Conservation (phyloP, 2,797 vertebrate species). For the Lepidocolaptes lacrymiger region DNA sequence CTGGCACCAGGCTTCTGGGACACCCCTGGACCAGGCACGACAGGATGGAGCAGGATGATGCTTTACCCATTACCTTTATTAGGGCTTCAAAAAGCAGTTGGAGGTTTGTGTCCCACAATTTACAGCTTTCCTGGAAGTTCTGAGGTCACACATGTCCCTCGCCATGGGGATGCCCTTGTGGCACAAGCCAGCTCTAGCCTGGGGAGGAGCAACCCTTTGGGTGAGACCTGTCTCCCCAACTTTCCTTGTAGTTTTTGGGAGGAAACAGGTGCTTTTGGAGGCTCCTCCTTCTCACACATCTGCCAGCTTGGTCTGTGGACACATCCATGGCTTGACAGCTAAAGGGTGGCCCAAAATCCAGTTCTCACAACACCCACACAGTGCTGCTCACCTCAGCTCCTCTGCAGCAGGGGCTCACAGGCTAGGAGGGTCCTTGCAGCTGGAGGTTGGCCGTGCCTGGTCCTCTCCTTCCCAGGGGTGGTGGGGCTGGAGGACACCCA, state of each 20-base stretch:
- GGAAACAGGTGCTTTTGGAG: not conserved
- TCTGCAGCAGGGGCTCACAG: not conserved
- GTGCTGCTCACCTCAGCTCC: not conserved
- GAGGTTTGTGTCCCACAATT: not conserved
- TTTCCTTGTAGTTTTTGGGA: not conserved
- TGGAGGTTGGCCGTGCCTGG: not conserved
- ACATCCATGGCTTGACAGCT: not conserved
- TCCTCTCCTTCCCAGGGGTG: not conserved
- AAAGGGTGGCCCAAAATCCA: accelerated
- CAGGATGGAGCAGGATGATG: not conserved
- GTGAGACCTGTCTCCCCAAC: not conserved
- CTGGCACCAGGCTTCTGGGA: not conserved
- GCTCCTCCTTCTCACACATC: not conserved
- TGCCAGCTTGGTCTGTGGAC: not conserved
- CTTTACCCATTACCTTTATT: conserved; percentile 33
- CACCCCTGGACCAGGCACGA: accelerated
- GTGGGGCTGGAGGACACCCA: not conserved
- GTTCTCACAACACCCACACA: accelerated
- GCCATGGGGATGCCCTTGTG: not conserved
- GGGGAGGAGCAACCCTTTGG: not conserved
- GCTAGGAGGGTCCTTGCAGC: not conserved
- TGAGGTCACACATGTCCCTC: not conserved
- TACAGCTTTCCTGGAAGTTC: not conserved
- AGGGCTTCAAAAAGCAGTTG: not conserved
- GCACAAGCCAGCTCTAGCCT: not conserved